Evolutionary conservation across 2,888 invertebrate genomes (phyloP).

Genomic region (Zaprionus bogoriensis): DNA sequence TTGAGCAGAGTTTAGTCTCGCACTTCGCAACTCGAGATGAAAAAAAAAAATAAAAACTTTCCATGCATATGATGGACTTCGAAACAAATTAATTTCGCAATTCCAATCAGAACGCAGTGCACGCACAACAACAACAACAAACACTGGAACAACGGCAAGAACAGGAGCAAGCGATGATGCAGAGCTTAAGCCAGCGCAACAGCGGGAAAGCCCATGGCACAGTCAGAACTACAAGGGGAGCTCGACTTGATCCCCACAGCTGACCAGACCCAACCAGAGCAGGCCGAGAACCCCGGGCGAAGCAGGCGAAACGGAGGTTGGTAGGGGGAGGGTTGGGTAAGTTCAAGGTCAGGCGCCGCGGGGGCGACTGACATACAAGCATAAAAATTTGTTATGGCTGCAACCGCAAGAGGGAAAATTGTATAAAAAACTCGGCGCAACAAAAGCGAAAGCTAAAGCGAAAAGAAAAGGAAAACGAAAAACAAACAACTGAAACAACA

Average conservation of each 20-base stretch:
- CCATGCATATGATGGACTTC: conserved; percentile 9
- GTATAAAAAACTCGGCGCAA: neutral
- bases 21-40: neutral
- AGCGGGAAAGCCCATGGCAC: neutral
- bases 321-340: conserved; percentile 23
- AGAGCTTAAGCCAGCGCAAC: conserved; percentile 3
- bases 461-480: neutral
- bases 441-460: too few relatives aligned
- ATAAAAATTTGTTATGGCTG: conserved; percentile 23
- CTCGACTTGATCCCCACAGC: too few relatives aligned
- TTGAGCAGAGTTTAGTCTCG: too few relatives aligned
- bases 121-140: conserved; percentile 24
- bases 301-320: neutral
- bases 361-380: conserved; percentile 20
- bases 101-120: conserved; percentile 40
- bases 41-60: neutral
- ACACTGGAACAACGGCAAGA: neutral
- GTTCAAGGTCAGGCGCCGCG: conserved; percentile 53
- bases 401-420: neutral
- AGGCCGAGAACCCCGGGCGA: too few relatives aligned
- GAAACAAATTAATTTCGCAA: conserved; percentile 42
- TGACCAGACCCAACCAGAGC: too few relatives aligned
- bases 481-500: neutral
- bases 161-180: neutral
- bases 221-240: neutral